phyloP scores from a whole-genome alignment of 1,140 invertebrate genomes.

The Drosophila kohkoa region DNA sequence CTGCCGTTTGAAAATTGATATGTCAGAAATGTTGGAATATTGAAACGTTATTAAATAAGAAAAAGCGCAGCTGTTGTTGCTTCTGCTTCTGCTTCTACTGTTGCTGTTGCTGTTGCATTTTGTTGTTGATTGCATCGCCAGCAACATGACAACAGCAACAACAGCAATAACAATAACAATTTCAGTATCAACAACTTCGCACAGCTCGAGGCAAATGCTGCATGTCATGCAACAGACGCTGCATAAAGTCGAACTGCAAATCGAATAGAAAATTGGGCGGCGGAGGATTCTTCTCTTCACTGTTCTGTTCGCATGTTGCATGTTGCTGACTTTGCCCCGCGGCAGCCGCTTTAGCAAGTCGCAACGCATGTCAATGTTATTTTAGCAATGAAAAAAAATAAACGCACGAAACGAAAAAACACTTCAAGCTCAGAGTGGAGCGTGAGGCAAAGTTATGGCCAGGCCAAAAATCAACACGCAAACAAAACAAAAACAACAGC shows the following conservation, averaged over 20 bases:
- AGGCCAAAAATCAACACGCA: slow-evolving; percentile 79
- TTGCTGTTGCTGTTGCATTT: slow-evolving; percentile 44
- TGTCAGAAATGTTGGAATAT: slow-evolving; percentile 81
- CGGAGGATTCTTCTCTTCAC: not conserved
- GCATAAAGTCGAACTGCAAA: slow-evolving; percentile 75
- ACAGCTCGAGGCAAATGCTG: slow-evolving; percentile 72
- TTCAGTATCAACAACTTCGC: slow-evolving; percentile 32
- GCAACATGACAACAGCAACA: slow-evolving; percentile 49
- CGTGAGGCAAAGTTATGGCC: slow-evolving; percentile 54
- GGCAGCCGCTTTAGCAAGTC: slow-evolving; percentile 43
- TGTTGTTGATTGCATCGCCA: slow-evolving; percentile 59
- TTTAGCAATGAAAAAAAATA: slow-evolving; percentile 68
- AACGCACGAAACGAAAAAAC: slow-evolving; percentile 31
- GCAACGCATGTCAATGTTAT: slow-evolving; percentile 82
- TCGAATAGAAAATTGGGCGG: slow-evolving; percentile 63
- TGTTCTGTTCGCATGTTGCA: not conserved
- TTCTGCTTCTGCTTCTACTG: slow-evolving; percentile 32
- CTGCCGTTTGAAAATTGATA: slow-evolving; percentile 74
- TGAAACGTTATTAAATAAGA: slow-evolving; percentile 81
- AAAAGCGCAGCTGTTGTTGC: slow-evolving; percentile 41
- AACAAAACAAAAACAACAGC: slow-evolving; percentile 47
- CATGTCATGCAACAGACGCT: slow-evolving; percentile 76
- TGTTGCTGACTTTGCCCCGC: slow-evolving; percentile 17
- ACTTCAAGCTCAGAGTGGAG: slow-evolving; percentile 11
- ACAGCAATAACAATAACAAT: slow-evolving; percentile 34